Percentiles rank a stretch among this genome's conserved stretches.
Evolutionary conservation across 2,113 vertebrate species (phyloP).

Genomic region (Reinhardtius hippoglossoides): DNA sequence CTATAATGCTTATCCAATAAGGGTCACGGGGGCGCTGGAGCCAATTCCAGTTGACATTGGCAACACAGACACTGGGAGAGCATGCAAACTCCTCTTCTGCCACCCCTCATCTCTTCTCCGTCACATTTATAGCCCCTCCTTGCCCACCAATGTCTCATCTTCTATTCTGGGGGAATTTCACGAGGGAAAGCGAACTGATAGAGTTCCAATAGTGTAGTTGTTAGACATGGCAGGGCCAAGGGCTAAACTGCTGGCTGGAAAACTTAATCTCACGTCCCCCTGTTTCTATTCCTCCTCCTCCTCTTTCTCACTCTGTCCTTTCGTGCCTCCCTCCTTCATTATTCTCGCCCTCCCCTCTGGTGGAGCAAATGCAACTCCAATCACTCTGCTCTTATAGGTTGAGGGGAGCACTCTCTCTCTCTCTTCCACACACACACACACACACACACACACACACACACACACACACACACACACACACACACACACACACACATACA

Average conservation of each 20-base stretch:
- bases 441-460: neutral
- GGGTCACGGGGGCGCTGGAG: neutral
- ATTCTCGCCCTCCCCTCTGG: conserved; percentile 61
- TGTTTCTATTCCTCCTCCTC: conserved; percentile 17
- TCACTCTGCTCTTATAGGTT: conserved; percentile 63
- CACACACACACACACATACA: conserved; percentile 19
- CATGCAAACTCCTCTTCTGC: neutral
- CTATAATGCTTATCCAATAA: neutral
- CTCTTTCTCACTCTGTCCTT: conserved; percentile 53
- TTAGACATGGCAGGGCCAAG: conserved; percentile 61
- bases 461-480: conserved; percentile 8
- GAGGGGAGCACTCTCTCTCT: conserved; percentile 26
- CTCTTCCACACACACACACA: conserved; percentile 7
- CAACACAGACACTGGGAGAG: no score
- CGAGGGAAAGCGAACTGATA: conserved; percentile 54
- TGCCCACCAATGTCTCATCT: conserved; percentile 25
- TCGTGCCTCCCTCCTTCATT: conserved; percentile 57
- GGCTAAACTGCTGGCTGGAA: conserved; percentile 61
- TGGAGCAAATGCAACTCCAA: conserved; percentile 61
- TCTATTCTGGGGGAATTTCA: conserved; percentile 36
- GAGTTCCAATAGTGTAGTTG: conserved; percentile 67
- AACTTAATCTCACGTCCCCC: conserved; percentile 54
- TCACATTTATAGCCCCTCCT: neutral
- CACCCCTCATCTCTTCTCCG: neutral
- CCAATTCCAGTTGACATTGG: neutral